phyloP scores from a whole-genome alignment of 2,888 invertebrate genomes.

The Tyria jacobaeae region DNA sequence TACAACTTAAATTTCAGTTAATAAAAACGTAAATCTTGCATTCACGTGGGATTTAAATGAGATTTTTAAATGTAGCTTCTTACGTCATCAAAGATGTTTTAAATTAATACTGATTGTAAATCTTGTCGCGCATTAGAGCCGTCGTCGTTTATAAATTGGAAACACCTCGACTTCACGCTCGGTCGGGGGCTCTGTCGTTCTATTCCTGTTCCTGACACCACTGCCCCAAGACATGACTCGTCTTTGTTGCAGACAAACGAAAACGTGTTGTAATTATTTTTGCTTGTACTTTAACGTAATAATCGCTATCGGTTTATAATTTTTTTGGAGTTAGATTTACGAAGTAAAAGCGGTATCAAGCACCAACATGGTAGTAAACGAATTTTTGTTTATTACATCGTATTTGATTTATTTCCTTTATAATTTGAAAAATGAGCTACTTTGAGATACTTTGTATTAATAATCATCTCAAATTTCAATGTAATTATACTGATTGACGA shows the following conservation, averaged over 20 bases:
- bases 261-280: slow-evolving; percentile 77
- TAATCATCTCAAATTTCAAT: slow-evolving; percentile 50
- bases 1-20: slow-evolving; percentile 37
- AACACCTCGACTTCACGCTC: slow-evolving; percentile 71
- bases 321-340: slow-evolving; percentile 40
- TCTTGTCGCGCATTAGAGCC: slow-evolving; percentile 70
- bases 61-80: slow-evolving; percentile 69
- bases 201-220: slow-evolving; percentile 82
- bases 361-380: slow-evolving; percentile 20
- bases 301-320: slow-evolving; percentile 59
- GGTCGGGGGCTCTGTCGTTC: slow-evolving; percentile 67
- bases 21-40: slow-evolving; percentile 32
- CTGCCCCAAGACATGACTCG: slow-evolving; percentile 60
- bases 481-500: slow-evolving; percentile 52
- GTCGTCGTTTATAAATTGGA: slow-evolving; percentile 75
- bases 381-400: slow-evolving; percentile 35
- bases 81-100: slow-evolving; percentile 74
- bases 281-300: slow-evolving; percentile 71
- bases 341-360: slow-evolving; percentile 19
- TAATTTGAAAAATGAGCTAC: slow-evolving; percentile 45
- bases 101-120: slow-evolving; percentile 81
- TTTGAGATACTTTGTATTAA: slow-evolving; percentile 37
- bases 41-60: slow-evolving; percentile 53
- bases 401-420: slow-evolving; percentile 37
- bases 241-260: slow-evolving; percentile 76